A percentile compares a stretch with the other conserved stretches of the same genome.
Evolutionary conservation across 2,888 invertebrate genomes (phyloP).

Genomic region (Phaonia tiefii): DNA sequence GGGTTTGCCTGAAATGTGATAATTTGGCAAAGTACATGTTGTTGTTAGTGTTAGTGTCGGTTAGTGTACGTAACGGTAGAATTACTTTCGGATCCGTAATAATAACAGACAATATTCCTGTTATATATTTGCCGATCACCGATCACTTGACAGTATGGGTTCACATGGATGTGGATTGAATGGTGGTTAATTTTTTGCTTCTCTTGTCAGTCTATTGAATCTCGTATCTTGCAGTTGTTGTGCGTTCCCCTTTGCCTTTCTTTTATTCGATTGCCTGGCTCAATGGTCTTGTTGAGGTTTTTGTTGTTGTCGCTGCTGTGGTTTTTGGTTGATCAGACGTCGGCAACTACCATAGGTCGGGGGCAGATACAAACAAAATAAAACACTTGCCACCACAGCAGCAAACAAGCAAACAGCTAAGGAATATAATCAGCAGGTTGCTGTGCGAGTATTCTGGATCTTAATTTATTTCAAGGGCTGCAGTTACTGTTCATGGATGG

Average conservation of each 20-base stretch:
- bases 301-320: slow-evolving; percentile 47
- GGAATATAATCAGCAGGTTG: slow-evolving; percentile 53
- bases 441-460: neutral
- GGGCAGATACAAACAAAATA: slow-evolving; percentile 27
- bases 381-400: slow-evolving; percentile 46
- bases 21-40: too few relatives aligned
- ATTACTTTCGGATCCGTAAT: too few relatives aligned
- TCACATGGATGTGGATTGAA: too few relatives aligned
- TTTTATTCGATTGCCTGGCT: neutral
- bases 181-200: too few relatives aligned
- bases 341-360: neutral
- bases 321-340: slow-evolving; percentile 41
- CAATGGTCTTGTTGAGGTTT: slow-evolving; percentile 40
- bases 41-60: neutral
- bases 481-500: neutral
- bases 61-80: too few relatives aligned
- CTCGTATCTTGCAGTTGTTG: too few relatives aligned
- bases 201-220: too few relatives aligned
- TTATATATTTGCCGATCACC: too few relatives aligned
- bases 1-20: slow-evolving; percentile 20
- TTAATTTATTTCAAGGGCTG: neutral
- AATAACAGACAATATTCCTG: too few relatives aligned
- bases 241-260: too few relatives aligned
- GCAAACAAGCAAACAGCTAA: slow-evolving; percentile 42
- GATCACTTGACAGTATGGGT: too few relatives aligned